phyloP scores from a whole-genome alignment of 2,113 vertebrate genomes.

The Pyxicephalus adspersus region DNA sequence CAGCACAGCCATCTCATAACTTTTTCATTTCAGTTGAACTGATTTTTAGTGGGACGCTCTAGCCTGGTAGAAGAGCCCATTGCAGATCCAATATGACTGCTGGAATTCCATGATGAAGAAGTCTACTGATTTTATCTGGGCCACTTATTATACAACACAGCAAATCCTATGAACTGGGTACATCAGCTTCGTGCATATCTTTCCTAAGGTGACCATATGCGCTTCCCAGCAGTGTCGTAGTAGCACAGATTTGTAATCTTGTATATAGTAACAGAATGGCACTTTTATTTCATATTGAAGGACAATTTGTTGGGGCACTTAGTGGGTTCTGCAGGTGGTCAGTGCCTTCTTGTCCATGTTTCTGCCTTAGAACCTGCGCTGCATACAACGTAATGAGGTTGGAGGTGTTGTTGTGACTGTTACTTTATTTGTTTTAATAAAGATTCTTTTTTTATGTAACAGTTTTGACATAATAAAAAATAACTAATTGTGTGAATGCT shows the following conservation, averaged over 20 bases:
- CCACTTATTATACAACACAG: not conserved
- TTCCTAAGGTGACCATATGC: not conserved
- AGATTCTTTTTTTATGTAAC: conserved; percentile 32
- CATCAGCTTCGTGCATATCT: not conserved
- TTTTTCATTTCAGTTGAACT: too few species aligned
- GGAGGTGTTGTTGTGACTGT: conserved; percentile 6
- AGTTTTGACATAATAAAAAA: conserved; percentile 41
- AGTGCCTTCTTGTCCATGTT: conserved; percentile 23
- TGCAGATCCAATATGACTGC: too few species aligned
- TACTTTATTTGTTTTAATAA: conserved; percentile 20
- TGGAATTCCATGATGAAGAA: too few species aligned
- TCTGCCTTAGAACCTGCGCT: conserved; percentile 3
- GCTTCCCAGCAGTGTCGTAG: not conserved
- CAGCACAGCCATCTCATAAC: too few species aligned
- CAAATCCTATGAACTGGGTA: not conserved
- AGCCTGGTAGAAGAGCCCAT: too few species aligned
- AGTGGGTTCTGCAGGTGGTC: conserved; percentile 1
- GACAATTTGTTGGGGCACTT: not conserved
- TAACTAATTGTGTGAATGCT: not conserved
- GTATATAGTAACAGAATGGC: not conserved
- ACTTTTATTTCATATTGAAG: not conserved
- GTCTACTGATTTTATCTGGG: not conserved
- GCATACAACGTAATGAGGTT: not conserved
- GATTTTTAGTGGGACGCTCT: too few species aligned
- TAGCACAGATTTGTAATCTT: not conserved